Base-by-base conservation (phyloP, 2,797 vertebrate species). In the Scolopax rusticola region DNA sequence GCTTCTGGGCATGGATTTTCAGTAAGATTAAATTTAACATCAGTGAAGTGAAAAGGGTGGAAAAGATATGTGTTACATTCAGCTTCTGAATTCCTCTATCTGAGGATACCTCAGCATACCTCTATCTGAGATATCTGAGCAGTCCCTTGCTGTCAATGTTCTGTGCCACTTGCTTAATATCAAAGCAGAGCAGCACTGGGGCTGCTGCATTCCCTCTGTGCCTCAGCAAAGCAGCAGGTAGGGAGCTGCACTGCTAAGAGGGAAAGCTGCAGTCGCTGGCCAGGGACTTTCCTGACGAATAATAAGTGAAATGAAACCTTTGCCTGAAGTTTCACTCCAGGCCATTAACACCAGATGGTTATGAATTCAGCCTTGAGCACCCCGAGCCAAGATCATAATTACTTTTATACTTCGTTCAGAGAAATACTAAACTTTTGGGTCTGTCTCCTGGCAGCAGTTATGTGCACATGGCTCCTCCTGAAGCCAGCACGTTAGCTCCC, bases 271-370 rank as follows among this genome's bases (percentile, higher is more conserved):
- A 83, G 68, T 56, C 1, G 0, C 61, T 86, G 61, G 20, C 69
- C 87, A 86, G 65, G 59, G 54, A 53, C 25, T 83, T 92, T 77
- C 65, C 64, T 84, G 51, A 80, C 3, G 3, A 87, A 74, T 79
- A 87, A 38, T 57, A 82, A 73, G 36, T 12, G 8, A 92, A 95
- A 93, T 50, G 25, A 94, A 93, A 83, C n/a, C 48, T 80, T 81
- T 85, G 43, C 68, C 71, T 89, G 45, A 80, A 79, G 48, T 92
- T 91, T 71, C 16, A 8, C 53, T 95, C 73, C 64, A 93, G 68
- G 45, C 48, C 76, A 64, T 91, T 94, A 88, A 85, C 61, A 90
- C 41, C 79, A 90, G 76, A 86, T 95, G 87, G 75, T 80, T 88
- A 56, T 3, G 9, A 93, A 87, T 91, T 92, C 6, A 1, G 50